Evolutionary conservation across 2,888 invertebrate species (phyloP), one percentile per base, ranked within the genome.

Genomic region (Perithous albicinctus): DNA sequence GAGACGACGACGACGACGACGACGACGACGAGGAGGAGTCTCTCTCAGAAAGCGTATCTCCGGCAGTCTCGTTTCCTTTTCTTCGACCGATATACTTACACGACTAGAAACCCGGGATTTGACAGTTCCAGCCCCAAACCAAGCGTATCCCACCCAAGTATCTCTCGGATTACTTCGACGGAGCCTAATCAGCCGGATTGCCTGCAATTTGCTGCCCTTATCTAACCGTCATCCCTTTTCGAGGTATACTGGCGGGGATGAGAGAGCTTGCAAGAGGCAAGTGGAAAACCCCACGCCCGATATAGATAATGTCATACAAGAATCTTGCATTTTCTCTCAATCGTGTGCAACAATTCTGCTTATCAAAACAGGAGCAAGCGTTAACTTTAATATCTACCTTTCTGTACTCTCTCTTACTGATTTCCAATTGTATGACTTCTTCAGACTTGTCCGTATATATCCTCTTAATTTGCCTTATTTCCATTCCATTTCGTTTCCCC

Each of bases 121-220:
- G 26, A 15, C 35, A 1, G 73, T 51, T 74, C 63, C 7, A 54
- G n/a, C 41, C 38, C 26, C n/a, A 2, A 85, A 82, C 46, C 56
- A 23, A 56, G 29, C 54, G 56, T 35, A 80, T 72, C 59, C 67
- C 67, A 48, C 51, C 56, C 66, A 82, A 77, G 76, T 78, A 83
- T 81, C 75, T n/a, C 84, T 80, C 86, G 88, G 89, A 90, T 90
- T 89, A 90, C 88, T 86, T 87, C 85, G 86, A 83, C 80, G 85
- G 87, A 90, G 89, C 88, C 90, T 91, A 91, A 91, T 91, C 91
- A 91, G 86, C 89, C 86, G 88, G 90, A 91, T 91, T 91, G 91
- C 88, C 86, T 86, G 90, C 90, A 91, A 91, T 91, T 90, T 90
- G 86, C 89, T 87, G 84, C 87, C 88, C 89, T 91, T 91, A 90